Evolutionary conservation across 1,140 invertebrate genomes (phyloP).

Genomic region (Drosophila pectinifera): DNA sequence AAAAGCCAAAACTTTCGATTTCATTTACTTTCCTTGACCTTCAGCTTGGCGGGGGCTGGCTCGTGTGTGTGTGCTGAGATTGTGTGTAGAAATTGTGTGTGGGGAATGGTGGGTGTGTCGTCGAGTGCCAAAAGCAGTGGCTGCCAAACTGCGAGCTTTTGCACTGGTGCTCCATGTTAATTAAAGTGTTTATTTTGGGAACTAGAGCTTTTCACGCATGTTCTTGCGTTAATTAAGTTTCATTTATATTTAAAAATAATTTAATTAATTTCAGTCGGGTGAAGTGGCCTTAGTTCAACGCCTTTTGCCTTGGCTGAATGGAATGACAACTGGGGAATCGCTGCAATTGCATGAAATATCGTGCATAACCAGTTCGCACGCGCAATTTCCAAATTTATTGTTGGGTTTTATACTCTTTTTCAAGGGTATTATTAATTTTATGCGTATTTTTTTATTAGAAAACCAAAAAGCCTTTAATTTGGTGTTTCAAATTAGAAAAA

Average conservation of each 20-base stretch:
- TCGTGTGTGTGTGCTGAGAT: constrained; percentile 8
- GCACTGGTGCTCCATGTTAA: neutral
- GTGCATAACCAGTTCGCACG: constrained; percentile 70
- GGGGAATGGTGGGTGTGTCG: constrained; percentile 34
- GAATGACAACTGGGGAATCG: constrained; percentile 26
- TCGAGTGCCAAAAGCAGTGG: constrained; percentile 5
- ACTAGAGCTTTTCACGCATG: constrained; percentile 3
- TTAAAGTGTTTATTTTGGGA: constrained; percentile 11
- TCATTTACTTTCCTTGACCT: constrained; percentile 63
- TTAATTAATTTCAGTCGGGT: neutral
- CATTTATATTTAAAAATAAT: neutral
- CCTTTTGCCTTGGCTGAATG: constrained; percentile 20
- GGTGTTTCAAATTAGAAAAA: neutral
- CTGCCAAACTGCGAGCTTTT: constrained; percentile 53
- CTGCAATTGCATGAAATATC: constrained; percentile 57
- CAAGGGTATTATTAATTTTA: neutral
- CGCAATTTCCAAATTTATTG: constrained; percentile 58
- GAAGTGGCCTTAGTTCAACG: constrained; percentile 19
- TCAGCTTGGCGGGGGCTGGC: constrained; percentile 29
- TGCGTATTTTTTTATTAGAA: neutral
- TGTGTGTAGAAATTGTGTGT: constrained; percentile 1
- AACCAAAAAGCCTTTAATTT: neutral
- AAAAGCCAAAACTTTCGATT: constrained; percentile 33
- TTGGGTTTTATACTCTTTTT: neutral
- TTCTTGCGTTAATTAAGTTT: constrained; percentile 7